Percentiles rank a stretch among this genome's conserved stretches.
Conservation (phyloP, 1,140 invertebrate genomes). For the Diabrotica undecimpunctata region DNA sequence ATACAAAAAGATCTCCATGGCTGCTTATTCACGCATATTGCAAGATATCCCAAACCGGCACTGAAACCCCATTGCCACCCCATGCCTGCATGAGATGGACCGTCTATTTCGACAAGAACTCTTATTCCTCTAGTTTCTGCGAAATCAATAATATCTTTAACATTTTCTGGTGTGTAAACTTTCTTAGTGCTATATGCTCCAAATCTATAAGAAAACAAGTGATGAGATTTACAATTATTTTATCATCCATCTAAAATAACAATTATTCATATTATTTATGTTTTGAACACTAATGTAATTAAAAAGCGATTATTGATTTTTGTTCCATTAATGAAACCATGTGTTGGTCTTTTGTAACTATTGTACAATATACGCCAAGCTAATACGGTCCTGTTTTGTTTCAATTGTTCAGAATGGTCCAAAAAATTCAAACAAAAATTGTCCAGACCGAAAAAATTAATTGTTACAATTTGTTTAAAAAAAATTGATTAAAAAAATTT, state of each 20-base stretch:
- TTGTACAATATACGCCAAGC: too few relatives aligned
- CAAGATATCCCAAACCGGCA: constrained; percentile 64
- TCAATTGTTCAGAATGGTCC: too few relatives aligned
- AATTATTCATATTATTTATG: too few relatives aligned
- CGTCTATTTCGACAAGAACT: constrained; percentile 78
- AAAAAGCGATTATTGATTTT: too few relatives aligned
- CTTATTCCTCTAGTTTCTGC: constrained; percentile 69
- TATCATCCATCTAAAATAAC: neutral
- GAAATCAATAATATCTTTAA: constrained; percentile 67
- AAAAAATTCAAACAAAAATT: too few relatives aligned
- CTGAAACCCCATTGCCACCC: constrained; percentile 76
- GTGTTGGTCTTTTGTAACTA: too few relatives aligned
- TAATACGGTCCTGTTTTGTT: too few relatives aligned
- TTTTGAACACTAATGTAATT: too few relatives aligned
- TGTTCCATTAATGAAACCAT: too few relatives aligned
- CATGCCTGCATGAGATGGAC: constrained; percentile 78
- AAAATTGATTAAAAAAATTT: too few relatives aligned
- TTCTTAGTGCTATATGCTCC: constrained; percentile 66
- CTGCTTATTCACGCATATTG: constrained; percentile 68
- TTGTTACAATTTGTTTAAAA: too few relatives aligned
- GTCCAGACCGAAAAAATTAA: too few relatives aligned
- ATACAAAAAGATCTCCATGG: constrained; percentile 74
- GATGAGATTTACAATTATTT: neutral
- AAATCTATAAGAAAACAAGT: constrained; percentile 48
- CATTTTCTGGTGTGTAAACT: constrained; percentile 68